phyloP scores from a whole-genome alignment of 2,888 invertebrate species.

The Plemyria rubiginata region DNA sequence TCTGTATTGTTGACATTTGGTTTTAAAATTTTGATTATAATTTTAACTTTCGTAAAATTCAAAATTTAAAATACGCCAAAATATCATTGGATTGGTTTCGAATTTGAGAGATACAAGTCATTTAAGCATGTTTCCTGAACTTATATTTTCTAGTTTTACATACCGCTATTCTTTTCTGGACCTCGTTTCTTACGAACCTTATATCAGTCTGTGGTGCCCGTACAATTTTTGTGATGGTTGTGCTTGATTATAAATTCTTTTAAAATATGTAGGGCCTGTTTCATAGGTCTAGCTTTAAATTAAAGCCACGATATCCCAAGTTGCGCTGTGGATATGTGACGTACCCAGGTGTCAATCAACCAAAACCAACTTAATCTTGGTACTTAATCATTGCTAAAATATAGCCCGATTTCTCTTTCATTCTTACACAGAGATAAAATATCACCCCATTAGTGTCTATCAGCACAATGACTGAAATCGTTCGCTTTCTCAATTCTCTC shows the following conservation, averaged over 20 bases:
- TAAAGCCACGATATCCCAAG: neutral
- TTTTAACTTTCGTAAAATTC: too few relatives aligned
- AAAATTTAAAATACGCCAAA: too few relatives aligned
- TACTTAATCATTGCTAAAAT: conserved; percentile 14
- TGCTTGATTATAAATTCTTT: neutral
- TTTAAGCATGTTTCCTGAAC: too few relatives aligned
- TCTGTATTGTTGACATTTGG: neutral
- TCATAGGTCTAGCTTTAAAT: neutral
- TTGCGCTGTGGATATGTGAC: neutral
- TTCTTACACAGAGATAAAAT: conserved; percentile 21
- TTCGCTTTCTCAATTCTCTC: conserved; percentile 22
- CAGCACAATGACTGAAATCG: conserved; percentile 21
- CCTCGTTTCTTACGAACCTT: too few relatives aligned
- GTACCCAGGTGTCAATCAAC: neutral
- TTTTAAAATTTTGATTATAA: too few relatives aligned
- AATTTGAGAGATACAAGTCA: too few relatives aligned
- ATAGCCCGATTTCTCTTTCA: conserved; percentile 6
- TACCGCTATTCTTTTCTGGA: too few relatives aligned
- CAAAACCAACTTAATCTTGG: neutral
- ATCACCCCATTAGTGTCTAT: conserved; percentile 26
- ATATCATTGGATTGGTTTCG: too few relatives aligned
- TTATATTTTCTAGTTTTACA: too few relatives aligned
- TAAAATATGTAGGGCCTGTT: neutral
- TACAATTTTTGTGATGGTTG: too few relatives aligned
- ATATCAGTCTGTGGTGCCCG: too few relatives aligned